phyloP scores from a whole-genome alignment of 2,113 vertebrate genomes.

The Pantherophis guttatus region DNA sequence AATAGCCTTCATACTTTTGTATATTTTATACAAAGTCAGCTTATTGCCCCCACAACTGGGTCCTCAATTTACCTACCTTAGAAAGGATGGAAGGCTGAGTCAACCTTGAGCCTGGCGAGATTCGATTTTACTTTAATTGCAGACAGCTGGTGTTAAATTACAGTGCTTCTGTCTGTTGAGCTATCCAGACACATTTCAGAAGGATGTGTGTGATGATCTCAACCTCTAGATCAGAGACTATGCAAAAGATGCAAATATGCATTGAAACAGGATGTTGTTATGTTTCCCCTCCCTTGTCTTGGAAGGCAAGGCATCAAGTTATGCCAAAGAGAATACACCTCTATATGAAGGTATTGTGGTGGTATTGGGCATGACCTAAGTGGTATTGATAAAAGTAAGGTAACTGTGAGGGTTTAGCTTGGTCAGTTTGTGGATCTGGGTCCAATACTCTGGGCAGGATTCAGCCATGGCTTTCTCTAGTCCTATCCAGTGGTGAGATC shows the following conservation, averaged over 20 bases:
- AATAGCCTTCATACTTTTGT: too few species aligned
- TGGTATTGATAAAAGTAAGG: not conserved
- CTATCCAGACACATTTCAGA: not conserved
- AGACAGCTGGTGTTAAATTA: too few species aligned
- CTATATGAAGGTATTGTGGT: not conserved
- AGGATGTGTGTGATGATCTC: not conserved
- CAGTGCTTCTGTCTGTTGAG: too few species aligned
- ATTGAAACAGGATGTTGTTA: not conserved
- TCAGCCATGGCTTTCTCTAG: not conserved
- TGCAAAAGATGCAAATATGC: not conserved
- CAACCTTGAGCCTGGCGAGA: too few species aligned
- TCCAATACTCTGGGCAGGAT: not conserved
- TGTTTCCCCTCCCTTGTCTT: not conserved
- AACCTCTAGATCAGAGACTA: not conserved
- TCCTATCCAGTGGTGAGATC: not conserved
- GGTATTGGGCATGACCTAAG: not conserved
- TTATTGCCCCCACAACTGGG: too few species aligned
- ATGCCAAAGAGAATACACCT: not conserved
- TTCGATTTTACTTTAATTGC: too few species aligned
- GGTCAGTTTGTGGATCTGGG: not conserved
- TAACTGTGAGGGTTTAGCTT: not conserved
- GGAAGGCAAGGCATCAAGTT: not conserved
- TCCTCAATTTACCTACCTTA: too few species aligned
- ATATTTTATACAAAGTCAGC: too few species aligned
- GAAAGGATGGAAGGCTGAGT: too few species aligned